Evolutionary conservation across 2,113 vertebrate genomes (phyloP), one percentile per base, ranked within the genome.

Genomic region (Forbesichthys agassizii): DNA sequence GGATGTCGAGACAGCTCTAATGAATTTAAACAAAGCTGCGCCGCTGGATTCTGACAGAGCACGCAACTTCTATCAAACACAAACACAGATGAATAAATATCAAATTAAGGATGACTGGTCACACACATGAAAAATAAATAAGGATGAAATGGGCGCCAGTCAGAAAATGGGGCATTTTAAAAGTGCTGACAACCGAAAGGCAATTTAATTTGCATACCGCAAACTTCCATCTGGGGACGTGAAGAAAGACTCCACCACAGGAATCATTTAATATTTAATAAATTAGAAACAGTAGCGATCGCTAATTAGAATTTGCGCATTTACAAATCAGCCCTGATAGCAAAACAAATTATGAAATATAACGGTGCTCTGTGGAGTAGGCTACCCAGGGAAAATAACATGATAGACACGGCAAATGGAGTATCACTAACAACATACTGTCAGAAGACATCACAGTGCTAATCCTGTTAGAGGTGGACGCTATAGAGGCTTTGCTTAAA

Each of bases 311-410:
- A 97, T 96, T 94, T 98, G 95, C 96, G 95, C 95, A 94, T 98
- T 98, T 98, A 96, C 96, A 98, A 98, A 99, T 98, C 95, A 95
- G 93, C 95, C 94, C 94, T 96, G 97, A 98, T 96, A 95, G 96
- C 95, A 95, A 95, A 96, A 96, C 95, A 99, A 99, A 98, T 98
- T 95, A 97, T 98, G 96, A 99, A 99, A 98, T 99, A 99, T 98
- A 98, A 95, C 94, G 93, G 94, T 93, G 93, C 96, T 95, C 91
- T 88, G 85, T 84, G 12, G 87, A 92, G 94, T 96, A 27, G 27
- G 27, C 27, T 27, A 94, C 93, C 91, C 75, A 81, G 90, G 90
- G 94, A 93, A 95, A 96, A 96, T 93, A 94, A 95, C 95, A 96
- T 96, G 96, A 98, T 94, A 95, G 95, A 96, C 95, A 95, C 95